Evolutionary conservation across 2,797 vertebrate genomes (phyloP), one percentile per base, ranked within the genome.

Genomic region (Valencia hispanica): DNA sequence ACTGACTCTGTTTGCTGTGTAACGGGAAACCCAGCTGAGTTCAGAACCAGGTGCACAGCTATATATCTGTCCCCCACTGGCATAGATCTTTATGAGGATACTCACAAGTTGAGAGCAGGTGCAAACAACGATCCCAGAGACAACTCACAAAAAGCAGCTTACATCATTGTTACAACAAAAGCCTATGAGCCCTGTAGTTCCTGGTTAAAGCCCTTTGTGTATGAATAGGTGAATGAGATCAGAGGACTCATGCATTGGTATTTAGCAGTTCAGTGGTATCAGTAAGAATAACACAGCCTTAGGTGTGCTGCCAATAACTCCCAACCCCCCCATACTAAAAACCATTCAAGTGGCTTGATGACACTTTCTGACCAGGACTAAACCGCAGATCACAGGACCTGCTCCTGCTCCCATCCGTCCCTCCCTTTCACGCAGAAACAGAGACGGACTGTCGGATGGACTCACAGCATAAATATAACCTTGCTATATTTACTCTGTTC

Each of bases 391-490:
- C 90, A 92, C 82, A 88, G 91, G 90, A 85, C 81, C 81, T 43
- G 55, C 81, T 81, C 69, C 80, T 79, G 82, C 79, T 80, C 84
- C 74, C 86, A 70, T 82, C 84, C 83, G 69, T 82, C 85, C 83
- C 85, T 89, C 78, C 79, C 68, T 83, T 79, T 85, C 74, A 71
- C 86, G 83, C 53, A 45, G 86, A 89, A 85, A 91, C 87, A 83
- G 78, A 92, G 91, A 90, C 87, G 15, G 73, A 75, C 88, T 81
- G 91, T 87, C 86, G 82, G 87, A 88, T 84, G 82, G 89, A 84
- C 89, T 92, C 88, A 81, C 73, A 66, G 86, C 82, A 83, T 92
- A 94, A 93, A 93, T 94, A 93, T 94, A 94, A 87, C 91, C 79
- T 47, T 51, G 84, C 91, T 94, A 94, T 91, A 94, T 94, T 92